These are phyloP conservation scores for Myzus persicae DNA, from an alignment of 1,140 invertebrate species.

Conservation along the genomic window DNA sequence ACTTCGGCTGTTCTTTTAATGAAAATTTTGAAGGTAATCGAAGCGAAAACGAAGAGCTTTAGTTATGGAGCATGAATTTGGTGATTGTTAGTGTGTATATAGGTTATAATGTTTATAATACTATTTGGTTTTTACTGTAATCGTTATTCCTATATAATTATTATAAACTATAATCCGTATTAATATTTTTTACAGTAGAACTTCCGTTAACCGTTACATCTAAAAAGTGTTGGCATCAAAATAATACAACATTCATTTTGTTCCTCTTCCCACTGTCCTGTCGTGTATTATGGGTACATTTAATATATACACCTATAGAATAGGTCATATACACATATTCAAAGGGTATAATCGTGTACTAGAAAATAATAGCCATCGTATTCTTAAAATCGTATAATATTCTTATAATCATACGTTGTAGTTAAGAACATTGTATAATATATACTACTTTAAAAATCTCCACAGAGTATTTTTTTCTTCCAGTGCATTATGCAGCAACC, in stretches of 20 bases:
- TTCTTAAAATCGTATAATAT: conserved; percentile 15
- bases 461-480: neutral
- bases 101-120: conserved; percentile 14
- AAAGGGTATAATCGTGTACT: neutral
- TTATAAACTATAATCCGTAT: neutral
- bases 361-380: neutral
- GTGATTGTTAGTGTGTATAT: neutral
- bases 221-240: neutral
- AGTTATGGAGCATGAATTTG: neutral
- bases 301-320: neutral
- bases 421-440: neutral
- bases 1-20: neutral
- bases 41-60: neutral
- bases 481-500: neutral
- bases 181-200: neutral
- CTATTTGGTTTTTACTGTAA: neutral
- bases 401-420: conserved; percentile 2
- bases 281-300: neutral
- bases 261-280: neutral
- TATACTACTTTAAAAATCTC: conserved; percentile 11
- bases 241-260: neutral
- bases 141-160: neutral
- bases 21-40: neutral
- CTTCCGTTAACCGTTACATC: neutral
- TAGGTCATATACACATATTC: neutral